Evolutionary conservation across 1,140 invertebrate genomes (phyloP).

Genomic region (Augochlora pura): DNA sequence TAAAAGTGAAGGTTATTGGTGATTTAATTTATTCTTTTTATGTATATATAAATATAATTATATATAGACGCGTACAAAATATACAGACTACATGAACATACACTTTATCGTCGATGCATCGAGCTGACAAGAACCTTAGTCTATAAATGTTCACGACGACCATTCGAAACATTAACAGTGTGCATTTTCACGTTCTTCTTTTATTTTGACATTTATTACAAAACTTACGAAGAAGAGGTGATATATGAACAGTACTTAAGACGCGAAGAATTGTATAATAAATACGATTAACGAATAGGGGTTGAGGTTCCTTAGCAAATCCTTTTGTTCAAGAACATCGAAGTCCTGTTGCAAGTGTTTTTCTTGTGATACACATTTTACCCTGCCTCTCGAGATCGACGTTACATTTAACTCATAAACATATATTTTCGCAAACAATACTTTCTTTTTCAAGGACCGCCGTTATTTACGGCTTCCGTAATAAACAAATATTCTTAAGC

Average conservation of each 20-base stretch:
- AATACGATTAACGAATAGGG: slow-evolving; percentile 26
- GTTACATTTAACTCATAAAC: slow-evolving; percentile 4
- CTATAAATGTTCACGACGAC: neutral
- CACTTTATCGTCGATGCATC: neutral
- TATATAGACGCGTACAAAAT: slow-evolving; percentile 42
- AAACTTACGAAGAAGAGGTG: slow-evolving; percentile 38
- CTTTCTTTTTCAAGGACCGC: neutral
- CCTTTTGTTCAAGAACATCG: neutral
- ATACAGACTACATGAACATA: slow-evolving; percentile 23
- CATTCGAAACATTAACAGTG: neutral
- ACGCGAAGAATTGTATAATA: slow-evolving; percentile 17
- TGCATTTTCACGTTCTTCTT: slow-evolving; percentile 17
- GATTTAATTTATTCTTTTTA: slow-evolving; percentile 48
- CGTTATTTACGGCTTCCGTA: neutral
- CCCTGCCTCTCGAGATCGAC: neutral
- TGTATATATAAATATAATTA: slow-evolving; percentile 14
- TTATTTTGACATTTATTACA: slow-evolving; percentile 37
- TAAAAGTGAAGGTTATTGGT: slow-evolving; percentile 1
- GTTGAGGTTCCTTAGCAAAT: slow-evolving; percentile 4
- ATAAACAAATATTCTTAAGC: neutral
- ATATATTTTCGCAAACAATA: neutral
- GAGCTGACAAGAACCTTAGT: slow-evolving; percentile 21
- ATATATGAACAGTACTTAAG: slow-evolving; percentile 32
- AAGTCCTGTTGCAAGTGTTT: neutral
- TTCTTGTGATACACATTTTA: neutral